Base-by-base conservation (phyloP, 2,113 vertebrate genomes). In the Cervus canadensis region DNA sequence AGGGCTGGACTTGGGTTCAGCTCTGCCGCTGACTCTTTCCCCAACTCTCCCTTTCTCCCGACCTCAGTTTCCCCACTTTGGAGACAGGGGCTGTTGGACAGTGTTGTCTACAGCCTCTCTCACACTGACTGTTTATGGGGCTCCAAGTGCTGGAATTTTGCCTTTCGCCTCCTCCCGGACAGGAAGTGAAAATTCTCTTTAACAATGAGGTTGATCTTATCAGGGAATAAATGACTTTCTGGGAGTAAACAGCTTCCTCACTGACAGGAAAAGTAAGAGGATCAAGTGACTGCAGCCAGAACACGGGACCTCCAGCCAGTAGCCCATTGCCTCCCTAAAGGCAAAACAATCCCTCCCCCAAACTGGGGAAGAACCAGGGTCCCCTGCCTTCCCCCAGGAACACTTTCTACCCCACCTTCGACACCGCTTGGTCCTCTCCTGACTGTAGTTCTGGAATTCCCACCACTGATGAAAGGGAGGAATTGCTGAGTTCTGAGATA, bases 161-260 rank as follows among this genome's bases (percentile, higher is more conserved):
- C 94, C 62, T 87, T 89, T 60, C 1, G 12, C 67, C 89, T 79
- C 56, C 45, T 83, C 84, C 56, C 0, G 1, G 19, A 16, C 40
- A 79, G 96, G 94, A 97, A 97, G 90, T 91, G 28, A 84, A 92
- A 97, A 83, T 87, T 92, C 81, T 93, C 11, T 1, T 91, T 92
- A 96, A 96, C 96, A 96, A 94, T 95, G 94, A 92, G 85, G 3
- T 59, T 94, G 95, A 97, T 97, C 81, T 97, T 95, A 97, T 95
- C 98, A 83, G 36, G 16, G 67, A 79, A 87, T 94, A 28, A 95
- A 79, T 98, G 87, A 95, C 95, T 98, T 87, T 96, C 94, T 92
- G 89, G 90, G 90, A 95, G 94, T 97, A 96, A 98, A 97, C 50
- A 96, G 92, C 81, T 91, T 97, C 97, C 85, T 94, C 64, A 48